phyloP scores from a whole-genome alignment of 2,888 invertebrate species.

The Harpalus rubripes region DNA sequence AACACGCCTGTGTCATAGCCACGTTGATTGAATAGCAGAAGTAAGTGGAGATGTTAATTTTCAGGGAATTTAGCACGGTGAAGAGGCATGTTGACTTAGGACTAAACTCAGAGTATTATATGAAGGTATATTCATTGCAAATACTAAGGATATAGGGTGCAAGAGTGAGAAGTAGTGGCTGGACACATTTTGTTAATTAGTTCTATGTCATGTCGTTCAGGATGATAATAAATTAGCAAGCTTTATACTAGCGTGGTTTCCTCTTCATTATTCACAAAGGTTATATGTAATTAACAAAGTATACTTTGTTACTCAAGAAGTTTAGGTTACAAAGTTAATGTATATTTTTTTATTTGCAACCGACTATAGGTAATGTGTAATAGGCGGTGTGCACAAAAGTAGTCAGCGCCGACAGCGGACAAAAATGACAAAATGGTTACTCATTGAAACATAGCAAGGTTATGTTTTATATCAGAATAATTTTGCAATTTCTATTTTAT shows the following conservation, averaged over 20 bases:
- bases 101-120: slow-evolving; percentile 57
- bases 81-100: slow-evolving; percentile 54
- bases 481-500: too few relatives aligned
- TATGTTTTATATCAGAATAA: too few relatives aligned
- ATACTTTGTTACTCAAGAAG: too few relatives aligned
- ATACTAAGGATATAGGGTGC: slow-evolving; percentile 1
- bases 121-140: slow-evolving; percentile 51
- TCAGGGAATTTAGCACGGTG: slow-evolving; percentile 53
- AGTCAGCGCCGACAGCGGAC: too few relatives aligned
- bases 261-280: too few relatives aligned
- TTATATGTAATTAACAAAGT: too few relatives aligned
- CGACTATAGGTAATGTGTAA: too few relatives aligned
- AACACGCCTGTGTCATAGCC: slow-evolving; percentile 17
- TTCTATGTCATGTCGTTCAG: background rate
- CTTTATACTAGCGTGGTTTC: background rate
- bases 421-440: too few relatives aligned
- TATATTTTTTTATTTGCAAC: too few relatives aligned
- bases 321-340: too few relatives aligned
- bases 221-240: background rate
- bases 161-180: background rate
- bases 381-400: too few relatives aligned
- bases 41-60: slow-evolving; percentile 63
- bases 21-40: slow-evolving; percentile 63
- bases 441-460: too few relatives aligned
- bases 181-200: background rate